Percentiles rank a stretch among this genome's conserved stretches.
Evolutionary conservation across 2,888 invertebrate genomes (phyloP).

Genomic region (Ashinkailepas kermadecensis): DNA sequence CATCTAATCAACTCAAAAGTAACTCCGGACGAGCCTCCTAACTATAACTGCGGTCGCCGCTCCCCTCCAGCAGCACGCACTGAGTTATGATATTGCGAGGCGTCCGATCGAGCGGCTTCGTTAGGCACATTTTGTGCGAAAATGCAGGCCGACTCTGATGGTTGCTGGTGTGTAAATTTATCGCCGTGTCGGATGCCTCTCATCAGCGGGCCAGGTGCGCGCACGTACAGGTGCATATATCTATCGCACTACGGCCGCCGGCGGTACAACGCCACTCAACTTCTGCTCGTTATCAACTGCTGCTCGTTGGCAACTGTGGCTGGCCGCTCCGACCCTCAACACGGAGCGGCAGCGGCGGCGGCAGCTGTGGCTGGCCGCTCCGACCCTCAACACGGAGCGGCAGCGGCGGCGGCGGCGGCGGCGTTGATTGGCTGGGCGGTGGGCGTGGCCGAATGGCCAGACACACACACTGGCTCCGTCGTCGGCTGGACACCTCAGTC

Average conservation of each 20-base stretch:
- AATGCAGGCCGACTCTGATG: background rate
- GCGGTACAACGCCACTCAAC: background rate
- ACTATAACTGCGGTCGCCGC: background rate
- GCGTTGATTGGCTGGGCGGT: background rate
- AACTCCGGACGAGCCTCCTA: background rate
- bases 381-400: too few relatives aligned
- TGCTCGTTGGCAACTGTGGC: too few relatives aligned
- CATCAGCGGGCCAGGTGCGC: background rate
- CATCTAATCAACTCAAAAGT: background rate
- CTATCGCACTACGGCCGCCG: background rate
- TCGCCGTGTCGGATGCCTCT: background rate
- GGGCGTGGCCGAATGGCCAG: background rate
- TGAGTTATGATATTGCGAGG: background rate
- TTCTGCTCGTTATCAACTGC: too few relatives aligned
- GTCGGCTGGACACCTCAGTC: too few relatives aligned
- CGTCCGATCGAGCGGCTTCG: background rate
- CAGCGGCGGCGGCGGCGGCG: too few relatives aligned
- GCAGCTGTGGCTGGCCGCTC: too few relatives aligned
- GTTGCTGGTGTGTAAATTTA: background rate
- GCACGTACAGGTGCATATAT: background rate
- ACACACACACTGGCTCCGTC: background rate
- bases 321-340: too few relatives aligned
- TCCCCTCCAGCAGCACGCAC: background rate
- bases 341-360: too few relatives aligned
- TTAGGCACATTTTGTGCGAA: slow-evolving; percentile 13